Base-by-base conservation (phyloP, 2,113 vertebrate species). In the Pterocles orientalis region DNA sequence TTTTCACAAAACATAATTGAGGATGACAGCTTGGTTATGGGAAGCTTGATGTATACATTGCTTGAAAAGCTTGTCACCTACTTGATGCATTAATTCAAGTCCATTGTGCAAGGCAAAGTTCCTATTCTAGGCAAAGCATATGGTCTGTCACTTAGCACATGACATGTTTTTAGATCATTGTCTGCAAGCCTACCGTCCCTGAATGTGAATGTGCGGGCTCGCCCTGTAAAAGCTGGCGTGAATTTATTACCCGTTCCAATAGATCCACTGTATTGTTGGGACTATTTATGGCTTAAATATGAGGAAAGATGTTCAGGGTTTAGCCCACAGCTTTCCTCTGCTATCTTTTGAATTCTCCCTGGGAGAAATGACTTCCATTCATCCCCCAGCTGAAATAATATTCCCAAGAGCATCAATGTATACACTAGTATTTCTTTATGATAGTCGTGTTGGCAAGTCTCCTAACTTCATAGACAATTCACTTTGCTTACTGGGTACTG, bases 21-120 rank as follows among this genome's bases (percentile, higher is more conserved):
- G 47, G 33, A 85, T 96, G 98, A 97, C 97, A 97, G 91, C 78
- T 84, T 95, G 81, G 92, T 97, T 98, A 97, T 96, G 96, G 95
- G 92, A 69, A 96, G 62, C 62, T 92, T 95, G 95, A 96, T 94
- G 73, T 94, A 92, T 95, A 89, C 92, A 97, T 97, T 94, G 94
- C 82, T 93, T 97, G 96, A 97, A 97, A 95, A 96, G 92, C 95
- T 96, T 97, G 96, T 98, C 97, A 97, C 72, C 94, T 94, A 75
- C 87, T 95, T 91, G 89, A 97, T 57, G 34, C 95, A 92, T 97
- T 98, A 94, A 98, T 98, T 97, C 95, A 84, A 88, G 88, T 88
- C 88, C 88, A 94, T 94, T 91, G 88, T 96, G 85, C 45, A 86
- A 97, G 95, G 84, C 65, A 78, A 94, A 96, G 88, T 94, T 97